A percentile compares a stretch with the other conserved stretches of the same genome.
Conservation (phyloP, 2,888 invertebrate species). For the Zele albiditarsus region DNA sequence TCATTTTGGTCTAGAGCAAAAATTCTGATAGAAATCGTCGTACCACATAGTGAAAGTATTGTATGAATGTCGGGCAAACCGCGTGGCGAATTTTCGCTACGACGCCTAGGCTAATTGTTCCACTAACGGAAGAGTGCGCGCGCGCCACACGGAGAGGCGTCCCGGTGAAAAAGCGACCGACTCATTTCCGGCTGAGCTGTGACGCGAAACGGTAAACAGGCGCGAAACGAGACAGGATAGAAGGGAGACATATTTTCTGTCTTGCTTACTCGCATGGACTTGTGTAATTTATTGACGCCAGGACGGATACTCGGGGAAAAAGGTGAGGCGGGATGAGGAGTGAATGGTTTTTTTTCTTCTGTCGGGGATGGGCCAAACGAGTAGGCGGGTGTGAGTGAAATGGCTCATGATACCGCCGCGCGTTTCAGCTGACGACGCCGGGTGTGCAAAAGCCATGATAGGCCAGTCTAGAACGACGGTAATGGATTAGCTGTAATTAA, state of each 20-base stretch:
- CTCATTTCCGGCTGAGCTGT: constrained; percentile 33
- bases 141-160: not conserved
- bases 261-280: constrained; percentile 5
- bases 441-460: constrained; percentile 37
- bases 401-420: constrained; percentile 6
- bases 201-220: constrained; percentile 33
- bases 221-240: constrained; percentile 20
- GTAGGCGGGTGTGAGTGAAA: constrained; percentile 28
- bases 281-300: constrained; percentile 23
- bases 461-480: constrained; percentile 45
- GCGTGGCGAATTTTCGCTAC: constrained; percentile 15
- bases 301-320: not conserved
- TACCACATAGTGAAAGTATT: not conserved
- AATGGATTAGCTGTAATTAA: constrained; percentile 68
- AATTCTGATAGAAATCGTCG: not conserved
- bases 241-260: not conserved
- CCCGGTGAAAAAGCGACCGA: constrained; percentile 30
- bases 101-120: constrained; percentile 31
- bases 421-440: constrained; percentile 7
- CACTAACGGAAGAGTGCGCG: constrained; percentile 14
- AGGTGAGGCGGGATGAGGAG: not conserved
- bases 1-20: no score
- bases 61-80: constrained; percentile 21
- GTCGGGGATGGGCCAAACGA: not conserved
- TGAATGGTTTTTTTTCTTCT: constrained; percentile 1